A percentile compares a stretch with the other conserved stretches of the same genome.
Conservation (phyloP, 2,888 invertebrate genomes). For the Athalia circularis region DNA sequence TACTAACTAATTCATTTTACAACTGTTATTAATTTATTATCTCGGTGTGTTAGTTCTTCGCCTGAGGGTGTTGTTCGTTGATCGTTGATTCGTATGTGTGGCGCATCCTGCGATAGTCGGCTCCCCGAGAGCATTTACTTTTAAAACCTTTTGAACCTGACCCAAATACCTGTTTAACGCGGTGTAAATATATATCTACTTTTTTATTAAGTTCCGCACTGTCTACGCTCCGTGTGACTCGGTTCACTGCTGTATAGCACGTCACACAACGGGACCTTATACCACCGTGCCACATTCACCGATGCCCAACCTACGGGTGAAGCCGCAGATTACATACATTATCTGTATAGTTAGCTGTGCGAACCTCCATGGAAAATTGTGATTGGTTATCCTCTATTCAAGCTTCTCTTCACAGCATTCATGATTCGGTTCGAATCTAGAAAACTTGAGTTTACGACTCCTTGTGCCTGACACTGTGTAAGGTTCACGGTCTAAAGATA, state of each 20-base stretch:
- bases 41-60: background rate
- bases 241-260: conserved; percentile 25
- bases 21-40: background rate
- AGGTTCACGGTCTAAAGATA: too few relatives aligned
- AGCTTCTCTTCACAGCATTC: too few relatives aligned
- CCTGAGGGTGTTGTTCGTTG: background rate
- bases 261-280: conserved; percentile 24
- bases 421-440: too few relatives aligned
- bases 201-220: conserved; percentile 27
- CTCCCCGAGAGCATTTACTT: background rate
- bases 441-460: too few relatives aligned
- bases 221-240: background rate
- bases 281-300: conserved; percentile 29
- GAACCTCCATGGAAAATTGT: too few relatives aligned
- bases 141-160: conserved; percentile 26
- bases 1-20: background rate
- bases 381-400: too few relatives aligned
- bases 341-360: too few relatives aligned
- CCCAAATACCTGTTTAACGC: conserved; percentile 18
- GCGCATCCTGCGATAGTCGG: background rate
- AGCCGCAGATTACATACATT: too few relatives aligned
- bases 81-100: conserved; percentile 4
- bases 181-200: conserved; percentile 13
- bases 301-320: background rate
- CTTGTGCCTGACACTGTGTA: too few relatives aligned